Evolutionary conservation across 2,888 invertebrate species (phyloP), one percentile per base, ranked within the genome.

Genomic region (Bombylius discolor): DNA sequence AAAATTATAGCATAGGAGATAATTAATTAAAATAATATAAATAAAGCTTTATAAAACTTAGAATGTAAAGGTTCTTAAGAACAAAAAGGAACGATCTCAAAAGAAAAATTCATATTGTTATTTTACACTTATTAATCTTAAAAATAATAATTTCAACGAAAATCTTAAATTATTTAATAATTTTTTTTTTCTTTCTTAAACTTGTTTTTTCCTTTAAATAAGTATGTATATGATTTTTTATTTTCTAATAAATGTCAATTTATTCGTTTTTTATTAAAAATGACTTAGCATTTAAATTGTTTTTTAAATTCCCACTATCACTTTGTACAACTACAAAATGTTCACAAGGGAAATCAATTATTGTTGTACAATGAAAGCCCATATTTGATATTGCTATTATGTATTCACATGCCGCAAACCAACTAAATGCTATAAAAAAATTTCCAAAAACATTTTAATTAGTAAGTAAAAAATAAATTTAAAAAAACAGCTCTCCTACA

Each of bases 341-440:
- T 71, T 91, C 89, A 50, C 83, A 81, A 13, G 90, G 89, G 71
- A 95, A 89, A 74, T 95, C 93, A 68, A 85, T 78, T 58, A 90
- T 85, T 55, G 91, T 89, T 46, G 91, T 86, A 62, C 89, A 83
- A 69, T 95, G 94, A 76, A 91, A 95, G 57, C 86, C 86, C 90
- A 95, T 94, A 74, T 94, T 95, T 62, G 89, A 85, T 55, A 87
- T 83, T 56, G 94, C 93, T 67, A 95, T 86, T 68, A 92, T 80
- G 73, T 95, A 95, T 75, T 95, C 95, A 73, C 90, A 93, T 57
- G 90, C 79, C 3, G 95, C 91, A 77, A 95, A 95, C 86, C 89
- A 89, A 70, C 92, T 94, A 76, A 95, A 95, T 50, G 94, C 95
- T 94, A 79, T 4, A 42, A 42, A 42, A 36, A 42, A 42, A 42